phyloP scores from a whole-genome alignment of 2,113 vertebrate species.

The Podiceps cristatus region DNA sequence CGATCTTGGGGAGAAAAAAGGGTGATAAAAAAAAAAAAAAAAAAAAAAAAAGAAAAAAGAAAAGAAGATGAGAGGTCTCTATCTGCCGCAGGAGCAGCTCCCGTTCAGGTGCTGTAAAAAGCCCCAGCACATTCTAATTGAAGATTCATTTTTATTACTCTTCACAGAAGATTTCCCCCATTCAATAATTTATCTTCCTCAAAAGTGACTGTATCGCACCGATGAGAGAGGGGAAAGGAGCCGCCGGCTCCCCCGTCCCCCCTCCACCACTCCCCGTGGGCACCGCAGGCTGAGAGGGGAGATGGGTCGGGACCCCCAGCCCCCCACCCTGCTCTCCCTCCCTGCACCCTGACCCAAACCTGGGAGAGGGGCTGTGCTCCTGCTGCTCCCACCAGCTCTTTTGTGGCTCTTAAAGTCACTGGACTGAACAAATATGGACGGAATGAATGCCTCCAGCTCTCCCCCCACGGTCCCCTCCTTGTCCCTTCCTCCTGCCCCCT shows the following conservation, averaged over 20 bases:
- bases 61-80: not conserved
- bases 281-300: not conserved
- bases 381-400: not conserved
- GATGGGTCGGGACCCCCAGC: accelerated
- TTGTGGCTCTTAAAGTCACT: not conserved
- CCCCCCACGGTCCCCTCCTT: not conserved
- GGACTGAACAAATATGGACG: not conserved
- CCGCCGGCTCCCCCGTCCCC: not conserved
- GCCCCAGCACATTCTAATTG: not conserved
- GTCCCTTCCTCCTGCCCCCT: not conserved
- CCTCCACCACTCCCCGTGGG: accelerated
- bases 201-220: not conserved
- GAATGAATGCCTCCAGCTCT: not conserved
- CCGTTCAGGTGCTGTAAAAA: not conserved
- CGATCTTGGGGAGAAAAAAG: accelerated
- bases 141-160: not conserved
- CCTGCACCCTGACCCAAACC: accelerated
- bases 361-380: not conserved
- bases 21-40: too few species aligned
- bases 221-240: not conserved
- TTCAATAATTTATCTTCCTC: conserved; percentile 37
- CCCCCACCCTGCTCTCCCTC: accelerated
- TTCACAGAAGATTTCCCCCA: conserved; percentile 26
- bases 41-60: not conserved
- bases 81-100: not conserved